These are phyloP conservation scores for Suricata suricatta DNA, from an alignment of 2,113 vertebrate species.

Conservation along the genomic window DNA sequence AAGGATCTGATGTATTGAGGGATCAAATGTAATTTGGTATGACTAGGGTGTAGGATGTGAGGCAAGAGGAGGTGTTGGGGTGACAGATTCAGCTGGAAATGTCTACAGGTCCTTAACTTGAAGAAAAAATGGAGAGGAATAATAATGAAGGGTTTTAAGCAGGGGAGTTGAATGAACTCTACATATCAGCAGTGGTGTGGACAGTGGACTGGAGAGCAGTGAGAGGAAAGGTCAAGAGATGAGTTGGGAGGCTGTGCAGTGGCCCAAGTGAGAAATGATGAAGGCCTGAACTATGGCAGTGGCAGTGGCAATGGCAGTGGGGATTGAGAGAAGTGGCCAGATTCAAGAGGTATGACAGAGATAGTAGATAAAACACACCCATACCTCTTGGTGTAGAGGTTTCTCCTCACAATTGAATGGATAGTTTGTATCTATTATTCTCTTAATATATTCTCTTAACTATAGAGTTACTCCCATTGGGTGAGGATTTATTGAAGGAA, in stretches of 20 bases:
- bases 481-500: conserved; percentile 11
- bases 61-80: neutral
- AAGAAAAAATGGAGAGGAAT: neutral
- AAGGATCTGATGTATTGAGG: neutral
- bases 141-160: neutral
- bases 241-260: neutral
- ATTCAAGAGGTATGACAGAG: neutral
- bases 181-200: neutral
- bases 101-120: neutral
- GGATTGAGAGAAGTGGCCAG: neutral
- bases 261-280: neutral
- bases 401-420: neutral
- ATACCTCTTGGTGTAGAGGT: neutral
- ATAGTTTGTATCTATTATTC: neutral
- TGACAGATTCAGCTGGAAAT: neutral
- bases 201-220: neutral
- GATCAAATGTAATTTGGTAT: neutral
- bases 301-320: neutral
- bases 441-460: neutral
- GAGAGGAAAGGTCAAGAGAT: neutral
- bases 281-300: neutral
- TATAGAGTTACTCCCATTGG: neutral
- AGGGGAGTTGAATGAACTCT: neutral
- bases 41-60: neutral
- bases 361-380: neutral